Evolutionary conservation across 2,888 invertebrate species (phyloP).

Genomic region (Tineola bisselliella): DNA sequence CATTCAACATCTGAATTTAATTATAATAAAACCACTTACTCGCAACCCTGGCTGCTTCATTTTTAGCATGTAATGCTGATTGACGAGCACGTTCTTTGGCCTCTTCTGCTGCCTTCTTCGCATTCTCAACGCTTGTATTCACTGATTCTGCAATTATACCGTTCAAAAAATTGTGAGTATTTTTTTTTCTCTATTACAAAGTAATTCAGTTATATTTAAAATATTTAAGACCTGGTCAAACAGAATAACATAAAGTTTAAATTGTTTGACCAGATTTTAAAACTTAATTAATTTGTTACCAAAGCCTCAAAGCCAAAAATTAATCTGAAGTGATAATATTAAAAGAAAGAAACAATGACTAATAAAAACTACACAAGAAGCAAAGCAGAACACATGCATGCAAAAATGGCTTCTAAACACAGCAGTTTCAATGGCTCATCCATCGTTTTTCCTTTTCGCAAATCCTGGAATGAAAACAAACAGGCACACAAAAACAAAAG

Average conservation of each 20-base stretch:
- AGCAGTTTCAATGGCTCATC: background rate
- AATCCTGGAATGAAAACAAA: background rate
- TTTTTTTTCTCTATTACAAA: too few relatives aligned
- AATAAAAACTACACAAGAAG: background rate
- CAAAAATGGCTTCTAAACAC: background rate
- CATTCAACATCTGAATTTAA: too few relatives aligned
- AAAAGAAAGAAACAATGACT: background rate
- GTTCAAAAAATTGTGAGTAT: too few relatives aligned
- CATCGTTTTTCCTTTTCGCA: background rate
- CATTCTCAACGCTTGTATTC: slow-evolving; percentile 34
- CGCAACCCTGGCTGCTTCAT: slow-evolving; percentile 40
- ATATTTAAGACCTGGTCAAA: background rate
- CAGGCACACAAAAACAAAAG: background rate
- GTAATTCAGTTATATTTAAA: background rate
- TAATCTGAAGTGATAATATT: background rate
- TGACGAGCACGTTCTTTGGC: slow-evolving; percentile 34
- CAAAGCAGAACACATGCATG: background rate
- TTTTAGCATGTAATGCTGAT: slow-evolving; percentile 46
- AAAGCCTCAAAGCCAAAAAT: background rate
- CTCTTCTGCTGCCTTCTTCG: slow-evolving; percentile 22
- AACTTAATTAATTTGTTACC: too few relatives aligned
- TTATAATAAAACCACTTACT: slow-evolving; percentile 30
- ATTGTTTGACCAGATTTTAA: too few relatives aligned
- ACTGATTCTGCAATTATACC: slow-evolving; percentile 33
- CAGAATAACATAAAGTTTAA: background rate